phyloP scores from a whole-genome alignment of 2,888 invertebrate genomes.

The Mactromeris polynyma region DNA sequence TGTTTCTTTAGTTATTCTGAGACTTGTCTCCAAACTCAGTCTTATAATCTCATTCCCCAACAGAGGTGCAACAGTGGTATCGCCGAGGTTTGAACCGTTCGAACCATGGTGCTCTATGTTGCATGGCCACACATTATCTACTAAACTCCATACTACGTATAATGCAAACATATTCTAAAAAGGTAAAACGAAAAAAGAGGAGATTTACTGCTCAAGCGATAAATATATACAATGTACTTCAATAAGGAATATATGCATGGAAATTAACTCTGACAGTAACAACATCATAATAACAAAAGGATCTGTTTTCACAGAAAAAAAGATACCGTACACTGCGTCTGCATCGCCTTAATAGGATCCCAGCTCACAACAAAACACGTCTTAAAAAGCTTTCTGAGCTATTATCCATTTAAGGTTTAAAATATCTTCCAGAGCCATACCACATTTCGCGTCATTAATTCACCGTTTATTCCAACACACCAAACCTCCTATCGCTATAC shows the following conservation, averaged over 20 bases:
- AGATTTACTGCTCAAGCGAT: no score
- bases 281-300: not conserved
- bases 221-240: no score
- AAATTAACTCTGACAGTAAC: not conserved
- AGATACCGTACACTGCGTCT: not conserved
- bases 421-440: not conserved
- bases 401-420: slow-evolving; percentile 1
- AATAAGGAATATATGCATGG: not conserved
- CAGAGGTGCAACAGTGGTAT: no score
- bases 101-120: no score
- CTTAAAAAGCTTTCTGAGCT: not conserved
- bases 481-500: not conserved
- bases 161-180: no score
- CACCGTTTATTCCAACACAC: not conserved
- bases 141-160: no score
- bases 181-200: no score
- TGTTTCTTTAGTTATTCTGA: no score
- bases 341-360: not conserved
- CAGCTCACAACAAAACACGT: not conserved
- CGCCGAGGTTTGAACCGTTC: no score
- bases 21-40: no score
- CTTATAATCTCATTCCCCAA: no score
- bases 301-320: not conserved
- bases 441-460: not conserved
- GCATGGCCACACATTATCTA: no score